phyloP scores from a whole-genome alignment of 92 coral and sea anemone species.

The Porites evermanni region DNA sequence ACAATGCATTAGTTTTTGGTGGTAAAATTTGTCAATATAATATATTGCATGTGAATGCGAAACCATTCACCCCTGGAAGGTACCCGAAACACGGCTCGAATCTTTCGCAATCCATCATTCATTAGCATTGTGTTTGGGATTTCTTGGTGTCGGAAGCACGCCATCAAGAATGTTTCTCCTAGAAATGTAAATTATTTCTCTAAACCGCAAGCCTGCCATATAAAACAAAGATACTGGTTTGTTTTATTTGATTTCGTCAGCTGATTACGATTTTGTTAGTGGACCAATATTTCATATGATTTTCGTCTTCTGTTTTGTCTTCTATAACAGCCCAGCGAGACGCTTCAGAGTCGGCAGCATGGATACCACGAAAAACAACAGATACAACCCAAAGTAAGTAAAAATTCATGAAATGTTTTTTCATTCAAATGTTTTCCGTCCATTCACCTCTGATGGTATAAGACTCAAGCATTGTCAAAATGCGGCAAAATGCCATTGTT shows the following conservation, averaged over 20 bases:
- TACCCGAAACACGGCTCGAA: conserved; percentile 1
- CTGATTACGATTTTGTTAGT: conserved; percentile 18
- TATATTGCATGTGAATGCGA: neutral
- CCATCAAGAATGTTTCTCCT: conserved; percentile 9
- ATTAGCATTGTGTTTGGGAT: conserved; percentile 9
- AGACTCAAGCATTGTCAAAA: neutral
- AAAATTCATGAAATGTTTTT: neutral
- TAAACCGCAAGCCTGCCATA: conserved; percentile 31
- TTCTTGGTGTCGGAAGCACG: conserved; percentile 13
- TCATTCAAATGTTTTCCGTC: neutral
- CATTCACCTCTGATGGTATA: neutral
- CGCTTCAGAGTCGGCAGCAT: conserved; percentile 46
- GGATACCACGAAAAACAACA: conserved; percentile 24
- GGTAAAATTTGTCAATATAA: neutral
- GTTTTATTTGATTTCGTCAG: conserved; percentile 39
- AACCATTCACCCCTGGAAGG: neutral
- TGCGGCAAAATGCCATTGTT: neutral
- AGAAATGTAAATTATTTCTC: conserved; percentile 22
- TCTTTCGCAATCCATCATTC: no score
- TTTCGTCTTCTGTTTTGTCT: conserved; percentile 11
- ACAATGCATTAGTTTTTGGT: neutral
- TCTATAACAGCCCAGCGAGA: conserved; percentile 39
- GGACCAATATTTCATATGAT: conserved; percentile 21
- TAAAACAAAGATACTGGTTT: conserved; percentile 35
- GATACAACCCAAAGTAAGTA: conserved; percentile 41